A percentile compares a stretch with the other conserved stretches of the same genome.
Conservation (phyloP, 1,140 invertebrate genomes). For the Pararge aegeria region DNA sequence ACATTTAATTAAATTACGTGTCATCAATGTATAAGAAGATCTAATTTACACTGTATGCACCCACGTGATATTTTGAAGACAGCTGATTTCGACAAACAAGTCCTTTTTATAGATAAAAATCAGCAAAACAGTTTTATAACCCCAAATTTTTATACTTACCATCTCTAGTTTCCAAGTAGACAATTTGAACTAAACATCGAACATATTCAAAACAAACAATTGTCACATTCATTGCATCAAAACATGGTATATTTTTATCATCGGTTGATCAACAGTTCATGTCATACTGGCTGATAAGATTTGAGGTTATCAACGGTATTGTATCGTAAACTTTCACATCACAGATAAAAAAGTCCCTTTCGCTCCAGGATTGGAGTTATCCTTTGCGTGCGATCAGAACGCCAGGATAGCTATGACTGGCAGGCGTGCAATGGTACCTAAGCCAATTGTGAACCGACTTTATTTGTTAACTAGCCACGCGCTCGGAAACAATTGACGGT, state of each 20-base stretch:
- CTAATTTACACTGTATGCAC: conserved; percentile 27
- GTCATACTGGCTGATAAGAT: neutral
- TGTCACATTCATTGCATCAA: conserved; percentile 13
- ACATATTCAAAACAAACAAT: conserved; percentile 23
- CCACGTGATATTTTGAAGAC: conserved; percentile 22
- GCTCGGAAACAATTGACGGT: conserved; percentile 75
- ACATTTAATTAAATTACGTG: conserved; percentile 26
- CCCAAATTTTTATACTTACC: conserved; percentile 15
- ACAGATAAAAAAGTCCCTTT: conserved; percentile 12
- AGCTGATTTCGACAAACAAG: conserved; percentile 15
- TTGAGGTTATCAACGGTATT: neutral
- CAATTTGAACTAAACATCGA: conserved; percentile 1
- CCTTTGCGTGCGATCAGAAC: conserved; percentile 46
- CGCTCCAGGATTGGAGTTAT: conserved; percentile 28
- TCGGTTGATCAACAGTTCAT: neutral
- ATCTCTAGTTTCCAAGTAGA: conserved; percentile 12
- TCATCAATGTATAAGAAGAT: conserved; percentile 21
- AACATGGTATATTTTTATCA: conserved; percentile 19
- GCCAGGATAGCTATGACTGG: conserved; percentile 68
- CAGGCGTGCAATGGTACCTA: conserved; percentile 59
- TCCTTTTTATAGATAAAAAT: neutral
- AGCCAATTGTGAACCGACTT: conserved; percentile 70
- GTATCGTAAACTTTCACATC: conserved; percentile 9
- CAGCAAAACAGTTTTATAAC: neutral
- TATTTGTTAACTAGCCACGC: conserved; percentile 76